Evolutionary conservation across 2,888 invertebrate species (phyloP), one percentile per base, ranked within the genome.

Genomic region (Venustoraphidia nigricollis): DNA sequence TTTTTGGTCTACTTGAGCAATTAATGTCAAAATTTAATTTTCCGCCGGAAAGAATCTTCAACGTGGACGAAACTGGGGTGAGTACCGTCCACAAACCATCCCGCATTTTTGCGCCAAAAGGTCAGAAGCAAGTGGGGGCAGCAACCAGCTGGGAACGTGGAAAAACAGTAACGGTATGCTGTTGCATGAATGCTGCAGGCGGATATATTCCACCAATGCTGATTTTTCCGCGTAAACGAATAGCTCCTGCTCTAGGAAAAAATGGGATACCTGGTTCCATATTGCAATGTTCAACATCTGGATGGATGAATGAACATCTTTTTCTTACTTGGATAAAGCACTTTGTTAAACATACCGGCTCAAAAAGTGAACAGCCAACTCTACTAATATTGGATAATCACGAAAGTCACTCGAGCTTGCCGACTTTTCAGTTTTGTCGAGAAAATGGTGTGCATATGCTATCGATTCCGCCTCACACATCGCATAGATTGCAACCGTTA

Each of bases 151-250:
- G 63, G 54, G 65, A 66, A 52, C 56, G 62, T 55, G 66, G 65
- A 58, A 56, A 56, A 51, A 59, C 62, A 41, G 61, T 67, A 3
- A 69, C 68, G 3, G 50, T 66, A n/a, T 42, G 66, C 44, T 67
- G 64, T 58, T 58, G 63, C 11, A 62, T 67, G 59, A 68, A 58
- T 55, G 61, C 62, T 53, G 57, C 63, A 42, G 63, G 67, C 9
- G 45, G 50, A 10, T 68, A 54, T 53, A 57, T 69, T 34, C 67
- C 68, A 8, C 68, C 67, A 3, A 66, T 70, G 66, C 67, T 69
- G 54, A 67, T 70, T 44, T 70, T 62, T 49, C 66, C 66, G 1
- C 48, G 66, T 17, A 62, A 68, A 53, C 62, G 64, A 48, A 57
- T 66, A 62, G 61, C 61, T 42, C 61, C 62, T 10, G 50, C 52